These are phyloP conservation scores for Ceuthmochares aereus DNA, from an alignment of 2,113 vertebrate species.

Conservation along the genomic window DNA sequence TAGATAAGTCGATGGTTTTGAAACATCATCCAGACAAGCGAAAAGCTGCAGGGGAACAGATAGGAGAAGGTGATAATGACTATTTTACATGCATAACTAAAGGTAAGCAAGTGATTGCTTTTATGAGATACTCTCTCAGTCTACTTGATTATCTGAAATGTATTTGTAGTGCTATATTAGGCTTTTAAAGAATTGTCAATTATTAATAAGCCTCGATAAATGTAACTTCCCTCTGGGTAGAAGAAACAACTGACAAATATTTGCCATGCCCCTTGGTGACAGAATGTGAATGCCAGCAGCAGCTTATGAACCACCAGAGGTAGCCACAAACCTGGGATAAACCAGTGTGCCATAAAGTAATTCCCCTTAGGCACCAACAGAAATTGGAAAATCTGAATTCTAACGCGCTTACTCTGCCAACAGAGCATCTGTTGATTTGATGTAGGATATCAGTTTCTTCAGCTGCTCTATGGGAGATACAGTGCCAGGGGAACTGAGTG, in stretches of 20 bases:
- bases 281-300: not conserved
- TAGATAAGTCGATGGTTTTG: conserved; percentile 97
- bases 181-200: not conserved
- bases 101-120: conserved; percentile 76
- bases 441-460: not conserved
- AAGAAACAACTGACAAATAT: not conserved
- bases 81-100: conserved; percentile 99
- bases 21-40: conserved; percentile 98
- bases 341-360: not conserved
- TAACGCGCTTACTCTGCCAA: not conserved
- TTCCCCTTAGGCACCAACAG: not conserved
- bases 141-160: not conserved
- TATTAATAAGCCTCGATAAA: not conserved
- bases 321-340: not conserved
- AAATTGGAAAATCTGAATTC: not conserved
- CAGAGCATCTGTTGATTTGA: not conserved
- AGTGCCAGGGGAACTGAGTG: not conserved
- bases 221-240: not conserved
- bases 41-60: conserved; percentile 97
- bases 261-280: not conserved
- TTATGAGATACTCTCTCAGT: not conserved
- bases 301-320: not conserved
- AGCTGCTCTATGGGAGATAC: not conserved
- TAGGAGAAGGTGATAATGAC: conserved; percentile 96
- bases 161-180: not conserved